Conservation (phyloP, 2,113 vertebrate species). For the Corydoras maculifer region DNA sequence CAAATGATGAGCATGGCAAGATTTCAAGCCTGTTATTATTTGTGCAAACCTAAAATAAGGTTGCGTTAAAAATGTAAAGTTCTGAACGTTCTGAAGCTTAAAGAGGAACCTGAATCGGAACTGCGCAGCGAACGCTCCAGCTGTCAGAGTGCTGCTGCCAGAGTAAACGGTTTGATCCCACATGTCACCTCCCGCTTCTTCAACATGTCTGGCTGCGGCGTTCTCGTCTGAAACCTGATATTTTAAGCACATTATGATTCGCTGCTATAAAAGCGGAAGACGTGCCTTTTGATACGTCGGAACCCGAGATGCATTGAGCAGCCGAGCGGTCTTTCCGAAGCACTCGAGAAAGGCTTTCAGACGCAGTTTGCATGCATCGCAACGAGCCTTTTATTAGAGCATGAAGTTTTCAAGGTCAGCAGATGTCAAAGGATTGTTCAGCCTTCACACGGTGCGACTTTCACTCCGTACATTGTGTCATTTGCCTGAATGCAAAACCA, state of each 20-base stretch:
- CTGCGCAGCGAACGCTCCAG: no score
- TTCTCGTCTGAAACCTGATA: conserved; percentile 1
- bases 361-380: not conserved
- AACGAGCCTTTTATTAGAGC: conserved; percentile 6
- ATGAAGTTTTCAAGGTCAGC: conserved; percentile 7
- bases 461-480: conserved; percentile 10
- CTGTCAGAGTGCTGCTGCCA: no score
- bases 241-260: conserved; percentile 2
- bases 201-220: not conserved
- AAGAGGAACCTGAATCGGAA: no score
- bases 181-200: conserved; percentile 6
- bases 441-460: conserved; percentile 10
- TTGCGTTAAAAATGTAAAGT: no score
- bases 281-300: not conserved
- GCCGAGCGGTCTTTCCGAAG: not conserved
- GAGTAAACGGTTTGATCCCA: not conserved
- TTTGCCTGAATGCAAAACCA: not conserved
- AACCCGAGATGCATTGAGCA: not conserved
- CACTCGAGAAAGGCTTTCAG: conserved; percentile 2
- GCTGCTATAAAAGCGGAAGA: not conserved
- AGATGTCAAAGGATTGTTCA: not conserved
- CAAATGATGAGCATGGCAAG: no score
- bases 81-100: no score
- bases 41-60: no score
- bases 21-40: no score